Evolutionary conservation across 2,888 invertebrate genomes (phyloP).

Genomic region (Brachycybe producta): DNA sequence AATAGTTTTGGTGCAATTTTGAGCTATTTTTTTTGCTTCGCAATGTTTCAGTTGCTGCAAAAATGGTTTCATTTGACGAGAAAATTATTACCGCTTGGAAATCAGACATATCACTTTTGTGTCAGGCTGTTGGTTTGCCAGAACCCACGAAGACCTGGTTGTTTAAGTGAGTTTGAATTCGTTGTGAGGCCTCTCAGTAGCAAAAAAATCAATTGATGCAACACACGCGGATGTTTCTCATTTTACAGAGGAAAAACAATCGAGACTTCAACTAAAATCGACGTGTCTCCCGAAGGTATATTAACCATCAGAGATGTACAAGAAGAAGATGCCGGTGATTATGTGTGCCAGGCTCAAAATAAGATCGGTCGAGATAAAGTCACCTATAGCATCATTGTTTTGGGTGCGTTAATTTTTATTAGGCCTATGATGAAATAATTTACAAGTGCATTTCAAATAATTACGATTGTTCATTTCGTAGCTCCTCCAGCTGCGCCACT

Average conservation of each 20-base stretch:
- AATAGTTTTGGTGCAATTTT: no score
- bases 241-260: conserved; percentile 5
- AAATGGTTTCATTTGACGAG: conserved; percentile 90
- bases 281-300: conserved; percentile 10
- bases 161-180: conserved; percentile 3
- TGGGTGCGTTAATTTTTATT: neutral
- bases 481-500: conserved; percentile 24
- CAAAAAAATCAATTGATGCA: no score
- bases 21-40: no score
- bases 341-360: conserved; percentile 16
- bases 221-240: no score
- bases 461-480: neutral
- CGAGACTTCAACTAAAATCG: neutral
- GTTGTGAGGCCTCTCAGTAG: neutral
- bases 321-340: conserved; percentile 16
- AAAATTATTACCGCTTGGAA: conserved; percentile 43
- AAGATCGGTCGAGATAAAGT: conserved; percentile 14
- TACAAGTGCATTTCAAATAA: neutral
- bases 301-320: conserved; percentile 5
- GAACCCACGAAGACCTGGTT: conserved; percentile 74
- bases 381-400: conserved; percentile 14
- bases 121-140: conserved; percentile 84
- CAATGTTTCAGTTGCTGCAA: conserved; percentile 68
- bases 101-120: conserved; percentile 80
- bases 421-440: neutral